These are phyloP conservation scores for Lepus oiostolus DNA, from an alignment of 2,797 vertebrate genomes.

Conservation along the genomic window DNA sequence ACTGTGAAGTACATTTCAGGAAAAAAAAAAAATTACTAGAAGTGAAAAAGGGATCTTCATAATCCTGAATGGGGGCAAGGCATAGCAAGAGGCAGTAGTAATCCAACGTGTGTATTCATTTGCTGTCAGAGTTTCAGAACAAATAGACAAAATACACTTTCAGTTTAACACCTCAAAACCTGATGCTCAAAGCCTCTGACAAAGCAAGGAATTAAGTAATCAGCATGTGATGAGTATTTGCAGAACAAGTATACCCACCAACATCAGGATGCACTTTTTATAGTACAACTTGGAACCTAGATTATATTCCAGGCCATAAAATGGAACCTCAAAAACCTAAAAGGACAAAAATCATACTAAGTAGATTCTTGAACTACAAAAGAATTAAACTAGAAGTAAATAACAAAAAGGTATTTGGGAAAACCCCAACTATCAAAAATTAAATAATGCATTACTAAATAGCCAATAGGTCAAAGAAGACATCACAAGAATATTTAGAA, in stretches of 20 bases:
- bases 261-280: not conserved
- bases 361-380: not conserved
- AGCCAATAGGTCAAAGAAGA: too few relatives aligned
- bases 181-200: too few relatives aligned
- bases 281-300: not conserved
- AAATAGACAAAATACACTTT: too few relatives aligned
- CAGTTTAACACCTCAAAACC: not conserved
- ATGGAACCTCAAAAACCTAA: not conserved
- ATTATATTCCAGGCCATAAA: not conserved
- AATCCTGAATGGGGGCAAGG: not conserved
- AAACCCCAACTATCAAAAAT: not conserved
- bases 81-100: not conserved
- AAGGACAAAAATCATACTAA: not conserved
- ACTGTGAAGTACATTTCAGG: not conserved
- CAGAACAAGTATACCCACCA: not conserved
- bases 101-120: not conserved
- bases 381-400: not conserved
- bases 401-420: not conserved
- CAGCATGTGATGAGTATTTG: not conserved
- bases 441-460: too few relatives aligned
- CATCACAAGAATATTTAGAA: too few relatives aligned
- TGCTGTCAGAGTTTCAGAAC: not conserved
- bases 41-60: not conserved
- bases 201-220: not conserved
- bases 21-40: not conserved